Evolutionary conservation across 2,113 vertebrate genomes (phyloP).

Genomic region (Motacilla alba): DNA sequence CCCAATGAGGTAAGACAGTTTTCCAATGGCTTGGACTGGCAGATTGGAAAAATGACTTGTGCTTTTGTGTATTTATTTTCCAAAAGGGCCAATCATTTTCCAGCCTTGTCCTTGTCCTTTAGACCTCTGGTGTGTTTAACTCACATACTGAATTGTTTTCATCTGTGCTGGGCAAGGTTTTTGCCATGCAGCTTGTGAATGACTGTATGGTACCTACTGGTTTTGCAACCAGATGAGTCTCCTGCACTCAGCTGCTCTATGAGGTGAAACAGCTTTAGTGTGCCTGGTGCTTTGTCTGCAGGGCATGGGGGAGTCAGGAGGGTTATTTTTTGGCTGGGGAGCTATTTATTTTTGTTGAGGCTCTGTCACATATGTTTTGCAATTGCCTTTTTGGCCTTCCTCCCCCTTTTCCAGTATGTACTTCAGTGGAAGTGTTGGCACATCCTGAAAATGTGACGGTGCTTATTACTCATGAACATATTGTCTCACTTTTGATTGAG

Average conservation of each 20-base stretch:
- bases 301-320: background rate
- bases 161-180: background rate
- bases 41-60: background rate
- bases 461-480: slow-evolving; percentile 35
- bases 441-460: background rate
- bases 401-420: background rate
- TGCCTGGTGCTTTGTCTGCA: background rate
- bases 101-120: background rate
- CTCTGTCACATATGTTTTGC: slow-evolving; percentile 5
- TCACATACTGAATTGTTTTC: background rate
- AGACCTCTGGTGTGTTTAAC: background rate
- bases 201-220: background rate
- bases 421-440: slow-evolving; percentile 33
- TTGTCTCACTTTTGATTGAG: slow-evolving; percentile 36
- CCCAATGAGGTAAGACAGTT: background rate
- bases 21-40: background rate
- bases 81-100: background rate
- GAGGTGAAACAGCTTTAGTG: background rate
- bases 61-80: background rate
- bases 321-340: background rate
- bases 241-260: background rate
- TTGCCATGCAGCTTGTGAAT: background rate
- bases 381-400: slow-evolving; percentile 17
- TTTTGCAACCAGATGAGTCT: background rate
- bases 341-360: background rate